phyloP scores from a whole-genome alignment of 64 coral and sea anemone genomes.

The Dendronephthya gigantea region DNA sequence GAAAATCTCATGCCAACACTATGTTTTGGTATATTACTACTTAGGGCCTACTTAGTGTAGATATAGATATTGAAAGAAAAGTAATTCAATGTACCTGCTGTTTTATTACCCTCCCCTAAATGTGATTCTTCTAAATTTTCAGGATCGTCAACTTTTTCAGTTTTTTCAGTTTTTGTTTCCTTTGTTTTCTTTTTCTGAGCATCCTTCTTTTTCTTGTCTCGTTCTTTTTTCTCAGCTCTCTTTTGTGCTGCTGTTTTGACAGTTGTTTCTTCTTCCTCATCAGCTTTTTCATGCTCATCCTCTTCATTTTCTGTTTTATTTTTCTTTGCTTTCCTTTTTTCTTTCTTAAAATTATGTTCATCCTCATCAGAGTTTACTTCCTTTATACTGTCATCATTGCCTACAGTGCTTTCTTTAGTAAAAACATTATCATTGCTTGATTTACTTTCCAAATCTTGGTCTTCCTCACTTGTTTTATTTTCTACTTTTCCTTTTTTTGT shows the following conservation, averaged over 20 bases:
- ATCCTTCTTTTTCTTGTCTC: slow-evolving; percentile 91
- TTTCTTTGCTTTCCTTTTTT: slow-evolving; percentile 16
- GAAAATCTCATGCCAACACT: no score
- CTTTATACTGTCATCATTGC: neutral
- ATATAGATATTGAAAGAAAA: no score
- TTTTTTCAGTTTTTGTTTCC: slow-evolving; percentile 47
- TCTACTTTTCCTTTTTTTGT: slow-evolving; percentile 31
- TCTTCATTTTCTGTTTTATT: slow-evolving; percentile 13
- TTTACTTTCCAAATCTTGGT: neutral
- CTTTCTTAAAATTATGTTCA: slow-evolving; percentile 1
- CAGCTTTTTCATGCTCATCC: neutral
- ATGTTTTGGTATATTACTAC: no score
- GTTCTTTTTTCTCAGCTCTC: slow-evolving; percentile 94
- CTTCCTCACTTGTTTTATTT: neutral
- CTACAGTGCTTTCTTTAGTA: neutral
- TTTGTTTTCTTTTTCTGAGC: slow-evolving; percentile 65
- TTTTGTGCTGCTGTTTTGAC: slow-evolving; percentile 96
- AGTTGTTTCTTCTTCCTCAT: slow-evolving; percentile 20
- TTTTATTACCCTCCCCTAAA: neutral
- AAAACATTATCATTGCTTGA: neutral
- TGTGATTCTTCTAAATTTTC: neutral
- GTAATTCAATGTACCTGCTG: no score
- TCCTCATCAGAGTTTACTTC: neutral
- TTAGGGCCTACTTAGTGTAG: no score
- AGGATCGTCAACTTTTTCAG: slow-evolving; percentile 30